phyloP scores from a whole-genome alignment of 2,797 vertebrate species.

The Epinephelus coioides region DNA sequence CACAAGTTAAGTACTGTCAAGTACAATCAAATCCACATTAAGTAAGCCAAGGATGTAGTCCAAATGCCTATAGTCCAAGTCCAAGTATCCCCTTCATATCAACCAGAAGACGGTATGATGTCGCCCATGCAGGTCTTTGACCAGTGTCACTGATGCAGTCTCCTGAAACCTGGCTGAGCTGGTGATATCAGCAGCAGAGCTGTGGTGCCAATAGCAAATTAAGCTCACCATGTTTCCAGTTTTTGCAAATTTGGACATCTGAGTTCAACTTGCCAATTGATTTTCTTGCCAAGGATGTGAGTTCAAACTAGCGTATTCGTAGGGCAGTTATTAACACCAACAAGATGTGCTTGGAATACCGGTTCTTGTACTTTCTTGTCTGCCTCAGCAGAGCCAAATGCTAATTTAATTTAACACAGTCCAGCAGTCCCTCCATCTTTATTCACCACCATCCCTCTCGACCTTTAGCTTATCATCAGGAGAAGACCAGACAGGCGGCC shows the following conservation, averaged over 20 bases:
- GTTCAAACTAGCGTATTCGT: not conserved
- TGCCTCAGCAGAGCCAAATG: constrained; percentile 30
- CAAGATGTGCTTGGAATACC: not conserved
- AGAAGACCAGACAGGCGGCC: not conserved
- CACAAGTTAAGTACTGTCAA: not conserved
- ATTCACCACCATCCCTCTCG: not conserved
- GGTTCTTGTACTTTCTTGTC: constrained; percentile 26
- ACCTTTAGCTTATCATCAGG: not conserved
- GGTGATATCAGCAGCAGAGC: not conserved
- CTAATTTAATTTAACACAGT: constrained; percentile 31
- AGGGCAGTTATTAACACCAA: not conserved
- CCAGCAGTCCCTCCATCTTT: constrained; percentile 30
- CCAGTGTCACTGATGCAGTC: not conserved
- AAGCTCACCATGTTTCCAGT: not conserved
- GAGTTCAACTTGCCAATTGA: not conserved
- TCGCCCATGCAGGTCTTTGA: not conserved
- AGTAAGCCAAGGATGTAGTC: not conserved
- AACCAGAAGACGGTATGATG: not conserved
- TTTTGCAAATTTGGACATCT: not conserved
- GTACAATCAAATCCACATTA: not conserved
- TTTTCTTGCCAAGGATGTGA: no score
- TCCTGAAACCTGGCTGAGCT: not conserved
- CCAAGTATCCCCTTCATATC: not conserved
- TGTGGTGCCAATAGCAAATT: not conserved
- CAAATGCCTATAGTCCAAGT: not conserved